phyloP scores from a whole-genome alignment of 2,797 vertebrate species.

The Perodicticus potto region DNA sequence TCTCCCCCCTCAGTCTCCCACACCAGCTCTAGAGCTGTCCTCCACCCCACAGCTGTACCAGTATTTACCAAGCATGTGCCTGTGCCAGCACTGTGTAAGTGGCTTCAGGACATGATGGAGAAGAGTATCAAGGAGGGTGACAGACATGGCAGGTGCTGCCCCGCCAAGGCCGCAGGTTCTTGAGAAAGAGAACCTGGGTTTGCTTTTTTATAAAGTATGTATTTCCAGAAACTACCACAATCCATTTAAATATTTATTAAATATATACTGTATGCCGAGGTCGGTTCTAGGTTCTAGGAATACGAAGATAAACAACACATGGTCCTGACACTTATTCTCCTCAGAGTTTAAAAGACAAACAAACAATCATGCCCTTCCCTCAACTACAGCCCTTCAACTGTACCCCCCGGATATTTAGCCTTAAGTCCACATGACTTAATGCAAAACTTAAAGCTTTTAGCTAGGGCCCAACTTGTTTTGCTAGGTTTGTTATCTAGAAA shows the following conservation, averaged over 20 bases:
- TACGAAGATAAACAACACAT: neutral
- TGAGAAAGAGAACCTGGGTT: neutral
- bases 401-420: neutral
- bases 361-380: neutral
- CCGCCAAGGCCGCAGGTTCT: neutral
- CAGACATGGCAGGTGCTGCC: neutral
- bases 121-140: neutral
- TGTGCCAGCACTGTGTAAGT: neutral
- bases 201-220: neutral
- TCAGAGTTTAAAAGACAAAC: neutral
- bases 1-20: neutral
- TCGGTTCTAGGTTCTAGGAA: neutral
- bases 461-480: neutral
- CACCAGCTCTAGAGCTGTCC: neutral
- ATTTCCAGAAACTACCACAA: neutral
- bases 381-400: neutral
- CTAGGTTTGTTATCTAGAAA: neutral
- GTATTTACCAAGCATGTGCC: rapidly evolving
- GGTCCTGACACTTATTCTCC: neutral
- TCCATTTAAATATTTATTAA: neutral
- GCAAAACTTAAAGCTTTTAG: neutral
- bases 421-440: neutral
- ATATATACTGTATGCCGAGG: neutral
- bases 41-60: neutral
- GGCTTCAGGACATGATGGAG: neutral